Conservation (phyloP, 2,888 invertebrate genomes). For the Urechis unicinctus region DNA sequence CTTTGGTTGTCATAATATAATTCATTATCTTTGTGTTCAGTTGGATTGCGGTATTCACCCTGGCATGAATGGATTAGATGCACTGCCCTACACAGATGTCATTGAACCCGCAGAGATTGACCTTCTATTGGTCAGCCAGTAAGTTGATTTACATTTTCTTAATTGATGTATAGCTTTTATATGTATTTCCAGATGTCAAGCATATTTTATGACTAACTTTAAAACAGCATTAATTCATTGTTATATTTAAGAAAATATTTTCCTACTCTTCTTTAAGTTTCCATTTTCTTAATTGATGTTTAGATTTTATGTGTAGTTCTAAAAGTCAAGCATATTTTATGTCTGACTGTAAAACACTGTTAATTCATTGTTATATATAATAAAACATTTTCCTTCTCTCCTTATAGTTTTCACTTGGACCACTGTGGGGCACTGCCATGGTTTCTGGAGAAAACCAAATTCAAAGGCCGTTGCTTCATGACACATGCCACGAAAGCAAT, state of each 20-base stretch:
- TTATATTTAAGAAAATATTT: too few relatives aligned
- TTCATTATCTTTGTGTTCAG: slow-evolving; percentile 43
- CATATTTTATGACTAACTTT: not conserved
- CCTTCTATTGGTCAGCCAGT: slow-evolving; percentile 87
- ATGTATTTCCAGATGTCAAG: not conserved
- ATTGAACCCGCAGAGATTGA: slow-evolving; percentile 94
- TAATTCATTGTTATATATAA: too few relatives aligned
- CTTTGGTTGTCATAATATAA: slow-evolving; percentile 1
- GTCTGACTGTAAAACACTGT: too few relatives aligned
- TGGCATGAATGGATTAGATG: slow-evolving; percentile 88
- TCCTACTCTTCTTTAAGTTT: too few relatives aligned
- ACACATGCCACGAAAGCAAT: slow-evolving; percentile 99
- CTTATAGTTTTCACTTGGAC: slow-evolving; percentile 87
- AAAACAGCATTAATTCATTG: not conserved
- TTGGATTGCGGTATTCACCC: slow-evolving; percentile 99
- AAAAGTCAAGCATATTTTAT: too few relatives aligned
- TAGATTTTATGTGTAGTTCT: too few relatives aligned
- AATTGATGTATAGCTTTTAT: not conserved
- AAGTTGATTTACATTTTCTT: slow-evolving; percentile 30
- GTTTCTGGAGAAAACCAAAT: slow-evolving; percentile 94
- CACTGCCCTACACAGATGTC: slow-evolving; percentile 92
- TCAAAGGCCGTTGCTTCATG: slow-evolving; percentile 97
- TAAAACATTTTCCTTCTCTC: slow-evolving; percentile 1
- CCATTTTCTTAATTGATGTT: too few relatives aligned
- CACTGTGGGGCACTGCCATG: slow-evolving; percentile 97